Base-by-base conservation (phyloP, 2,113 vertebrate species). In the Mesoclemmys tuberculata region DNA sequence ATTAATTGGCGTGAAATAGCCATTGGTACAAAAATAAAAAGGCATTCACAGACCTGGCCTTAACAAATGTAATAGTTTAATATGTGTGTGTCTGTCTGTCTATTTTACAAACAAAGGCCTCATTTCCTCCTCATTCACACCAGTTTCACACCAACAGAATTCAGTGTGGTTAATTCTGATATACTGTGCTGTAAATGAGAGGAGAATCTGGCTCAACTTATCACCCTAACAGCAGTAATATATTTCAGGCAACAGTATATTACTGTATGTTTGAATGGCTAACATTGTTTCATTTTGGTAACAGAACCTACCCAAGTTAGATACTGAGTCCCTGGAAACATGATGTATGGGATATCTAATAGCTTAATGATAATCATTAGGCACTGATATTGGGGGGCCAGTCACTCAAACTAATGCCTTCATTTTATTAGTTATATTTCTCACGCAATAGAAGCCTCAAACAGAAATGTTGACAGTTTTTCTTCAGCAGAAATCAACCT, bases 391-490 rank as follows among this genome's bases (percentile, higher is more conserved):
- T 1, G 2, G 29, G 8, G 21, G 22, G 84, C 3, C 16, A 87
- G 58, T 29, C 85, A 56, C 24, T 90, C 29, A 93, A n/a, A 74
- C 11, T 64, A 80, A 80, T 52, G 81, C 54, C 24, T 93, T 80
- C 49, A 75, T 41, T 93, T 93, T 79, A 55, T 22, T 77, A 61
- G 61, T 85, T 93, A 80, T 4, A 22, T 93, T 96, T 96, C 44
- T 14, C 78, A 79, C 41, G 93, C 89, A 79, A 90, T n/a, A 94
- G 56, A 77, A 58, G 87, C 61, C 89, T 96, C 27, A 92, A 82
- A n/a, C 10, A 55, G 55, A 78, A 91, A 74, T 92, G 1, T 4
- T 64, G 87, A 80, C 8, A 85, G 74, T 58, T 56, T 96, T 89
- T 55, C 21, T 87, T 93, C 52, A 87, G 64, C 29, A 94, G 35